Evolutionary conservation across 2,888 invertebrate species (phyloP).

Genomic region (Drosophila falleni): DNA sequence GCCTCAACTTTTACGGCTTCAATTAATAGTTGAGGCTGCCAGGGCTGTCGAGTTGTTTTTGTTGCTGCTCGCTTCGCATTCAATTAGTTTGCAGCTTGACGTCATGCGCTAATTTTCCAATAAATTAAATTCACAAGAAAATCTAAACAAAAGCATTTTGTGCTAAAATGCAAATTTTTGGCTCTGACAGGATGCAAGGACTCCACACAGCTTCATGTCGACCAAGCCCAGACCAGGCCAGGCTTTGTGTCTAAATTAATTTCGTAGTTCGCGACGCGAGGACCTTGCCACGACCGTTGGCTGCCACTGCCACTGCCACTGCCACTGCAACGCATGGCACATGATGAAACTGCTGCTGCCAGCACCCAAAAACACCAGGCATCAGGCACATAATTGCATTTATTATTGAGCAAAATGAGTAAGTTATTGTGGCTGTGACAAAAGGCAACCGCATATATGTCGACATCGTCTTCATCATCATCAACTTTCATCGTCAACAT

Average conservation of each 20-base stretch:
- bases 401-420: slow-evolving; percentile 83
- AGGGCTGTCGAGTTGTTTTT: slow-evolving; percentile 27
- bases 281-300: slow-evolving; percentile 31
- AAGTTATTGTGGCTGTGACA: slow-evolving; percentile 77
- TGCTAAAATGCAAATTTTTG: slow-evolving; percentile 78
- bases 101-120: slow-evolving; percentile 80
- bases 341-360: slow-evolving; percentile 33
- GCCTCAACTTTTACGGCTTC: slow-evolving; percentile 54
- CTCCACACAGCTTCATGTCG: slow-evolving; percentile 21
- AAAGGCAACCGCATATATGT: slow-evolving; percentile 72
- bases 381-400: slow-evolving; percentile 80
- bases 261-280: slow-evolving; percentile 63
- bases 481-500: slow-evolving; percentile 29
- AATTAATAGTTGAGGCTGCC: slow-evolving; percentile 64
- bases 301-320: slow-evolving; percentile 25
- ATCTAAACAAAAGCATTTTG: slow-evolving; percentile 78
- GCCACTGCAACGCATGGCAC: slow-evolving; percentile 37
- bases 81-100: slow-evolving; percentile 72
- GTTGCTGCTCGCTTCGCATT: slow-evolving; percentile 56
- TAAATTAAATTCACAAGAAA: slow-evolving; percentile 78
- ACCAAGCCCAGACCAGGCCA: slow-evolving; percentile 24
- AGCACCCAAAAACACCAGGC: slow-evolving; percentile 28
- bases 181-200: slow-evolving; percentile 46
- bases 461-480: slow-evolving; percentile 41
- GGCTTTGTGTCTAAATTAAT: slow-evolving; percentile 81